Conservation (phyloP, 1,140 invertebrate species). For the Harpegnathos saltator region DNA sequence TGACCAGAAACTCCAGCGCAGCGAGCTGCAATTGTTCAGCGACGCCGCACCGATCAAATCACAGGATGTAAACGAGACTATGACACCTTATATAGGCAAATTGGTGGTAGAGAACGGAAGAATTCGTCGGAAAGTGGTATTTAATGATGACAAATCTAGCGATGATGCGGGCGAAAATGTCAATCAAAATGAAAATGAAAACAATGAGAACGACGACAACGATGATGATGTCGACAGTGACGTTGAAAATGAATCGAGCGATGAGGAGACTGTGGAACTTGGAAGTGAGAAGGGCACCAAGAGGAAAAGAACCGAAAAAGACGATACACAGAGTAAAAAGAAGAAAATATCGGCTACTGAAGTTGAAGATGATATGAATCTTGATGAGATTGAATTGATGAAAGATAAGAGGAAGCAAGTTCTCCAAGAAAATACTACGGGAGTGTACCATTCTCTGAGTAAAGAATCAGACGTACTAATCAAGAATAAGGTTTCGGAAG, state of each 20-base stretch:
- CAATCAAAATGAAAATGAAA: no score
- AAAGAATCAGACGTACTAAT: slow-evolving; percentile 64
- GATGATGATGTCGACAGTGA: slow-evolving; percentile 73
- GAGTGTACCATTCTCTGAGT: slow-evolving; percentile 63
- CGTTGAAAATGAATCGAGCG: background rate
- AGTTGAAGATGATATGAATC: background rate
- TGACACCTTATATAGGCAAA: slow-evolving; percentile 79
- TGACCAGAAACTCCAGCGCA: slow-evolving; percentile 95
- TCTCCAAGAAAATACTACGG: background rate
- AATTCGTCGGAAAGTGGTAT: slow-evolving; percentile 86
- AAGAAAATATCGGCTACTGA: background rate
- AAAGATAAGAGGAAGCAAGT: background rate
- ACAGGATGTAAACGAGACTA: slow-evolving; percentile 71
- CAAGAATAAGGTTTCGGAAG: slow-evolving; percentile 68
- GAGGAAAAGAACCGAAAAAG: slow-evolving; percentile 43
- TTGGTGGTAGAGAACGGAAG: slow-evolving; percentile 83
- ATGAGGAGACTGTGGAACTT: background rate
- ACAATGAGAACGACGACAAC: slow-evolving; percentile 62
- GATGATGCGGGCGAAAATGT: no score
- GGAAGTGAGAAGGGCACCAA: slow-evolving; percentile 24
- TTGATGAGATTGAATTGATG: background rate
- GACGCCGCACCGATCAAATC: slow-evolving; percentile 90
- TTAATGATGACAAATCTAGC: slow-evolving; percentile 35
- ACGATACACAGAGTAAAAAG: slow-evolving; percentile 42
- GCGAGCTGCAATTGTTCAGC: slow-evolving; percentile 94